Evolutionary conservation across 2,113 vertebrate genomes (phyloP).

Genomic region (Phalacrocorax aristotelis): DNA sequence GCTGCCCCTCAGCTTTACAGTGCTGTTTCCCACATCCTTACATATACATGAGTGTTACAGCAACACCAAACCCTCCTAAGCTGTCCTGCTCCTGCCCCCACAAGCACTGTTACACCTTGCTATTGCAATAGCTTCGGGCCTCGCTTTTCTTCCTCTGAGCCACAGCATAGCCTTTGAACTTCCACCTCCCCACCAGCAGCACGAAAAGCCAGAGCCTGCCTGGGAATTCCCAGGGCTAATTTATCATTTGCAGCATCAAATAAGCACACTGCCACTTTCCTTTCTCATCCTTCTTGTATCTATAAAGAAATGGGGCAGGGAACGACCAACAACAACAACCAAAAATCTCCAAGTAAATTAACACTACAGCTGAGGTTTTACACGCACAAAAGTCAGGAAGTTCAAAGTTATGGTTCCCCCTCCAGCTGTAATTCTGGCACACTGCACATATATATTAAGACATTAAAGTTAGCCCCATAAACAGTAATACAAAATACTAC

Average conservation of each 20-base stretch:
- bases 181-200: not conserved
- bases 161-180: not conserved
- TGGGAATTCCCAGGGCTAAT: not conserved
- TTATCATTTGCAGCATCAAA: not conserved
- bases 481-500: conserved; percentile 56
- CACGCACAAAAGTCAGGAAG: conserved; percentile 19
- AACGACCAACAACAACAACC: not conserved
- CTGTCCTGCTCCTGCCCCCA: not conserved
- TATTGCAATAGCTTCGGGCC: accelerated
- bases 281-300: not conserved
- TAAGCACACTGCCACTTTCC: not conserved
- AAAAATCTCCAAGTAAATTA: conserved; percentile 19
- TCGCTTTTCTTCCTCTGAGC: not conserved
- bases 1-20: not conserved
- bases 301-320: not conserved
- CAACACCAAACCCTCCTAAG: not conserved
- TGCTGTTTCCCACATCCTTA: not conserved
- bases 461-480: conserved; percentile 69
- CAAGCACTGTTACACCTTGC: not conserved
- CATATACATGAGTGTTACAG: not conserved
- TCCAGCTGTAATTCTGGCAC: conserved; percentile 57
- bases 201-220: not conserved
- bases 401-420: conserved; percentile 62
- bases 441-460: conserved; percentile 65
- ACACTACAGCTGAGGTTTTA: conserved; percentile 21